Conservation (phyloP, 2,113 vertebrate genomes). For the Ploceus nigricollis region DNA sequence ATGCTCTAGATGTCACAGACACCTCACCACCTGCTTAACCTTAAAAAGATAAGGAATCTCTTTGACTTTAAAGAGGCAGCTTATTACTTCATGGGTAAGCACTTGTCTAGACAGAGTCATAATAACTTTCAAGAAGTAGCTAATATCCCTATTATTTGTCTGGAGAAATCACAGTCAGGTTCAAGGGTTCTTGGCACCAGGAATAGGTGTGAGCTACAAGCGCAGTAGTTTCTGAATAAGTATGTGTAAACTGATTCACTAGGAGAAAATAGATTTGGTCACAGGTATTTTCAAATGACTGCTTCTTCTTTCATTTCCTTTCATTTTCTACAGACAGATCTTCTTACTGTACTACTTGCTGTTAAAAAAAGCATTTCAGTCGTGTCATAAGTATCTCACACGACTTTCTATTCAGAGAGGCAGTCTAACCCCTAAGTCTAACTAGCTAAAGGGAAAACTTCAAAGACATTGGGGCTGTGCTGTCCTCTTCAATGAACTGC, state of each 20-base stretch:
- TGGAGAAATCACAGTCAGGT: not conserved
- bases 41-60: slow-evolving; percentile 28
- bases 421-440: not conserved
- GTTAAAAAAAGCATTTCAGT: not conserved
- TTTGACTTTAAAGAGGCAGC: not conserved
- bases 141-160: slow-evolving; percentile 22
- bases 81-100: slow-evolving; percentile 3
- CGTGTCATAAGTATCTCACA: not conserved
- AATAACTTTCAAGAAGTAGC: slow-evolving; percentile 24
- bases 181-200: not conserved
- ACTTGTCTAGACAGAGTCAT: slow-evolving; percentile 27
- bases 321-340: not conserved
- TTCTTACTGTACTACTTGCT: not conserved
- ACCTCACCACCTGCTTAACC: slow-evolving; percentile 16
- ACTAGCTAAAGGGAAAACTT: not conserved
- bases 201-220: not conserved
- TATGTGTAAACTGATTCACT: slow-evolving; percentile 19
- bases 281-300: not conserved
- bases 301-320: slow-evolving; percentile 21
- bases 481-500: not conserved
- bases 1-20: not conserved
- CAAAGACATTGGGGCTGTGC: not conserved
- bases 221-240: not conserved
- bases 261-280: not conserved
- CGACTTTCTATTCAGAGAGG: not conserved